Conservation (phyloP, 2,113 vertebrate genomes). For the Aythya baeri region DNA sequence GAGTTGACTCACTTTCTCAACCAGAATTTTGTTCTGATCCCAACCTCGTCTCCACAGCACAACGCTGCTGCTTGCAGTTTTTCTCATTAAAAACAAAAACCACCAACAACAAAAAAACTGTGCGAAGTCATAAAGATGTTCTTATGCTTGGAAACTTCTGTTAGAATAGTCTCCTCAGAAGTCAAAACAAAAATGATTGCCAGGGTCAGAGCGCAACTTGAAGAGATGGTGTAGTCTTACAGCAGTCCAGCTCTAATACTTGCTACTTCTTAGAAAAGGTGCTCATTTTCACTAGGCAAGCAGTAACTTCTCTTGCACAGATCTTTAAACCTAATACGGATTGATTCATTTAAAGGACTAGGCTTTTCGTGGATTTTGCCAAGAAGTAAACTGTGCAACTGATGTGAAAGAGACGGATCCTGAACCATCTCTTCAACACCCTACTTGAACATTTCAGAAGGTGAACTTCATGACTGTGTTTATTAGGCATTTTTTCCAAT, state of each 20-base stretch:
- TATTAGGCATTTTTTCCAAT: not conserved
- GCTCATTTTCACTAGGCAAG: not conserved
- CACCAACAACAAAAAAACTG: not conserved
- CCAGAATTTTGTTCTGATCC: not conserved
- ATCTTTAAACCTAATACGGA: fast-evolving
- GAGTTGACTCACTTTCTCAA: not conserved
- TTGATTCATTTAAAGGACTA: fast-evolving
- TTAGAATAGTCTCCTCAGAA: not conserved
- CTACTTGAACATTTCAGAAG: not conserved
- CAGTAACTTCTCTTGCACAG: fast-evolving
- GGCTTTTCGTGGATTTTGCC: too few relatives aligned
- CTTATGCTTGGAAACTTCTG: not conserved
- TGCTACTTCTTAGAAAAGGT: not conserved
- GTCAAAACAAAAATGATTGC: fast-evolving
- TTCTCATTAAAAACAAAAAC: not conserved
- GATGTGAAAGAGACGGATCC: fast-evolving
- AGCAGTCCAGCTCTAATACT: fast-evolving
- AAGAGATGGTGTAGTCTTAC: not conserved
- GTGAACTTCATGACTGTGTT: fast-evolving
- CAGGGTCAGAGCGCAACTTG: not conserved
- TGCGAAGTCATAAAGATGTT: fast-evolving
- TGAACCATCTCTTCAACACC: fast-evolving
- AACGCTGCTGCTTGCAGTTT: not conserved
- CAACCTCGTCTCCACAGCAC: fast-evolving
- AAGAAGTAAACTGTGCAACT: not conserved